A percentile compares a stretch with the other conserved stretches of the same genome.
These are phyloP conservation scores for Caenorhabditis sp. DNA, from an alignment of 2,888 invertebrate species.

Conservation along the genomic window DNA sequence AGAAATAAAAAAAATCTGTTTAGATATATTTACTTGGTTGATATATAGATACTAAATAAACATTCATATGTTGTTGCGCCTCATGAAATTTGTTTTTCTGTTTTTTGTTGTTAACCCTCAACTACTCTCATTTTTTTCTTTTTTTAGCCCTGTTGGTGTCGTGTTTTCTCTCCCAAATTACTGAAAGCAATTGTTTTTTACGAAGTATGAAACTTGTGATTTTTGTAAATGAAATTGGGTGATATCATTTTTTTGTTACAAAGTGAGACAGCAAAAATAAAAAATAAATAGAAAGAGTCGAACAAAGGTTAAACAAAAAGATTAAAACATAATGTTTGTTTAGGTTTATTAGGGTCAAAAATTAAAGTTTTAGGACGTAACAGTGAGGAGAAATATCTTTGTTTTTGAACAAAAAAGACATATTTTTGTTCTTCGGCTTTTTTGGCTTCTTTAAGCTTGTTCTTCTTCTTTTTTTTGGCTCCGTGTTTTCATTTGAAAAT, in stretches of 20 bases:
- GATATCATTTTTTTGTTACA: background rate
- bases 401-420: background rate
- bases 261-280: background rate
- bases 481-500: no score
- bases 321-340: background rate
- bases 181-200: no score
- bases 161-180: background rate
- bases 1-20: background rate
- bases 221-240: background rate
- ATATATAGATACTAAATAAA: constrained; percentile 1
- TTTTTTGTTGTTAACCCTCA: background rate
- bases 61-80: background rate
- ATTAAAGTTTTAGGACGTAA: background rate
- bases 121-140: background rate
- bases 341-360: background rate
- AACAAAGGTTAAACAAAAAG: background rate
- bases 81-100: background rate
- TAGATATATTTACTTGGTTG: background rate
- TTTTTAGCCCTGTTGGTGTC: background rate
- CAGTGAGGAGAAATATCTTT: background rate
- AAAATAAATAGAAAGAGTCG: background rate
- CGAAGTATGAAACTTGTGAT: background rate
- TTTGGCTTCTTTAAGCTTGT: background rate
- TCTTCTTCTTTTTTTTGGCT: background rate
- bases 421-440: background rate